phyloP scores from a whole-genome alignment of 2,888 invertebrate genomes.

The Ormyrus pomaceus region DNA sequence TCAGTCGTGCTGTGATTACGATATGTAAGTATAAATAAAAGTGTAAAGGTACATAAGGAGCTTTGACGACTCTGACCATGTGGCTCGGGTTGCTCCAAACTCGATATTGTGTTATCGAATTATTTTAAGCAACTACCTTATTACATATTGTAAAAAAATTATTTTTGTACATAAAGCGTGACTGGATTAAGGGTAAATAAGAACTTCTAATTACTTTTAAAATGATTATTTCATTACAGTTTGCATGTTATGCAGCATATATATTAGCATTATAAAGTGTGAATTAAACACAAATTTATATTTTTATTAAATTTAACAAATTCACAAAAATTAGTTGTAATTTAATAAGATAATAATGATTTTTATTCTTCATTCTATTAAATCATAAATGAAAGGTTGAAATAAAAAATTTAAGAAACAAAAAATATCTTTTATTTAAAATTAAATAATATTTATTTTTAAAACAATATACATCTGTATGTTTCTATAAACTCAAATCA shows the following conservation, averaged over 20 bases:
- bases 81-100: constrained; percentile 11
- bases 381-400: neutral
- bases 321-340: neutral
- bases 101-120: constrained; percentile 23
- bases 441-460: no score
- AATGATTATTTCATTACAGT: constrained; percentile 15
- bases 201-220: constrained; percentile 24
- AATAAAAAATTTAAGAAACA: no score
- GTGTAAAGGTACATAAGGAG: constrained; percentile 17
- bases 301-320: no score
- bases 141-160: constrained; percentile 26
- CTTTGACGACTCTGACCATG: constrained; percentile 17
- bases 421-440: no score
- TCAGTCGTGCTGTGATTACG: constrained; percentile 43
- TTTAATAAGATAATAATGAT: neutral
- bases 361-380: neutral
- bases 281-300: neutral
- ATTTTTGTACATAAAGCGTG: constrained; percentile 46
- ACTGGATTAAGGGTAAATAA: constrained; percentile 17
- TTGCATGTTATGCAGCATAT: neutral
- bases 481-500: no score
- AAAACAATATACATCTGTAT: no score
- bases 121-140: constrained; percentile 1
- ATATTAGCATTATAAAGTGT: constrained; percentile 1
- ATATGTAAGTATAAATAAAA: constrained; percentile 33